Evolutionary conservation across 2,113 vertebrate species (phyloP).

Genomic region (Colistium nudipinnis): DNA sequence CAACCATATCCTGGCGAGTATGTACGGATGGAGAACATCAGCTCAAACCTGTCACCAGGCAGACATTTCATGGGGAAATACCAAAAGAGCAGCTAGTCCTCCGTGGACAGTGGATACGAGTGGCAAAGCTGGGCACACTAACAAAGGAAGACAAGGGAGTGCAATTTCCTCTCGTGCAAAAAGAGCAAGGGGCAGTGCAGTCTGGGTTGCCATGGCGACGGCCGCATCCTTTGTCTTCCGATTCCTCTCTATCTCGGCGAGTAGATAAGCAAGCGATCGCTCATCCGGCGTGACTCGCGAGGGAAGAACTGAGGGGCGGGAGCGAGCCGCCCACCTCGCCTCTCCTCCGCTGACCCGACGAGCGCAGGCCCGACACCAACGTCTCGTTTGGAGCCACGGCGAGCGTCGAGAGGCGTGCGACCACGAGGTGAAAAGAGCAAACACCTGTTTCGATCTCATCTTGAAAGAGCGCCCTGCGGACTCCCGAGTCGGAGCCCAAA

Average conservation of each 20-base stretch:
- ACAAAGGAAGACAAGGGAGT: slow-evolving; percentile 44
- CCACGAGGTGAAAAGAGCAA: slow-evolving; percentile 42
- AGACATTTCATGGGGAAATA: slow-evolving; percentile 4
- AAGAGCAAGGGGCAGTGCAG: slow-evolving; percentile 39
- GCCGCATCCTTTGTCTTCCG: slow-evolving; percentile 29
- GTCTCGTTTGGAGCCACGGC: slow-evolving; percentile 52
- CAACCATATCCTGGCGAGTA: too few species aligned
- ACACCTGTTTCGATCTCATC: slow-evolving; percentile 49
- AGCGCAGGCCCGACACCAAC: slow-evolving; percentile 66
- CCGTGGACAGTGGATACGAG: too few species aligned
- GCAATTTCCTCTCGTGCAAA: slow-evolving; percentile 49
- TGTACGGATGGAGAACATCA: slow-evolving; percentile 11
- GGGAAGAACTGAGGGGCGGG: slow-evolving; percentile 15
- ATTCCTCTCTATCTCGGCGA: slow-evolving; percentile 18
- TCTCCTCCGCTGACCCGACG: slow-evolving; percentile 21
- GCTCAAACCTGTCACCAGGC: background rate
- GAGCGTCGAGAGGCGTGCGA: slow-evolving; percentile 35
- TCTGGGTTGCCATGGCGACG: slow-evolving; percentile 59
- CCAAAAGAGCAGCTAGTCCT: slow-evolving; percentile 6
- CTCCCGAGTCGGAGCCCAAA: slow-evolving; percentile 5
- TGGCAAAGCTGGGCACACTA: too few species aligned
- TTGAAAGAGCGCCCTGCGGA: slow-evolving; percentile 23
- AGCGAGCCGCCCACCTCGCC: slow-evolving; percentile 20
- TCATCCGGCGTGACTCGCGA: slow-evolving; percentile 42
- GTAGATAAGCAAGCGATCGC: slow-evolving; percentile 46